phyloP scores from a whole-genome alignment of 1,140 invertebrate genomes.

The Bombus sibiricus region DNA sequence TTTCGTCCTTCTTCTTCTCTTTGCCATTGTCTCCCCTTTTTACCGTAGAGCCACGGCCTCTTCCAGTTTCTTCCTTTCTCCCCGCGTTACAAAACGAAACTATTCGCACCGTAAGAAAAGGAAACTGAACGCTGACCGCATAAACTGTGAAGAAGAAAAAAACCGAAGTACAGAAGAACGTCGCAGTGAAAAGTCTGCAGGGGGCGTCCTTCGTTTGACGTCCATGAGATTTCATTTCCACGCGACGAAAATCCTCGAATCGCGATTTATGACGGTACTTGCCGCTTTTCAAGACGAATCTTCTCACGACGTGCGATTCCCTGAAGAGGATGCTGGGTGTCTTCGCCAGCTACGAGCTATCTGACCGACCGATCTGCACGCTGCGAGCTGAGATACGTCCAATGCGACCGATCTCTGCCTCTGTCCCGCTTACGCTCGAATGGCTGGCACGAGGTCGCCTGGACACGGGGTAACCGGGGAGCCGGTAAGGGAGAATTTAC shows the following conservation, averaged over 20 bases:
- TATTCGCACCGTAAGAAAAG: neutral
- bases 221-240: conserved; percentile 37
- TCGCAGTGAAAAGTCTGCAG: conserved; percentile 52
- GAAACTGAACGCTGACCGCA: neutral
- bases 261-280: conserved; percentile 65
- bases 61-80: conserved; percentile 11
- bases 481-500: conserved; percentile 60
- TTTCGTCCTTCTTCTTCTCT: neutral
- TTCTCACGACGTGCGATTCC: conserved; percentile 7
- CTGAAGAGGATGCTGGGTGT: conserved; percentile 34
- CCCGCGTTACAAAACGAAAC: neutral
- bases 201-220: conserved; percentile 18
- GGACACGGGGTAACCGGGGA: conserved; percentile 19
- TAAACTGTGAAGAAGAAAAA: neutral
- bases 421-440: neutral
- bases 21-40: conserved; percentile 11
- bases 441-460: neutral
- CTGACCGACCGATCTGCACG: conserved; percentile 66
- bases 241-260: conserved; percentile 47
- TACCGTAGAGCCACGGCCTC: conserved; percentile 17
- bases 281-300: conserved; percentile 47
- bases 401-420: conserved; percentile 34
- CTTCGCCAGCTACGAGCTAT: conserved; percentile 46
- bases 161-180: neutral
- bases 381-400: conserved; percentile 60